phyloP scores from a whole-genome alignment of 30 jellyfish, hydroid and myxozoan species.

The Turritopsis dohrnii region DNA sequence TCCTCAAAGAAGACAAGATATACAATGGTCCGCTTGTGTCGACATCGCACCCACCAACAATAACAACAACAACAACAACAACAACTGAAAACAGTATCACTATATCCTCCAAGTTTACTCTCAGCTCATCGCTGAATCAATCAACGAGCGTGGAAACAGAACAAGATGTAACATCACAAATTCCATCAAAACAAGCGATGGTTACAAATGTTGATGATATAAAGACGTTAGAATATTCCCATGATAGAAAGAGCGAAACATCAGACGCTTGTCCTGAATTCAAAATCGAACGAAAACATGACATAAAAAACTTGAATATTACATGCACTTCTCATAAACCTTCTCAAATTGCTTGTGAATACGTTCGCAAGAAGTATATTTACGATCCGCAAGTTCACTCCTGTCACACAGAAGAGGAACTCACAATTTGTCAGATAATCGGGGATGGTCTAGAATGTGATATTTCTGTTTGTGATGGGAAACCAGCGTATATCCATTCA shows the following conservation, averaged over 20 bases:
- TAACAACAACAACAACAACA: not conserved
- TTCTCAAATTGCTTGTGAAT: not conserved
- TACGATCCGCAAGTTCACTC: not conserved
- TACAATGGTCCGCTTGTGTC: not conserved
- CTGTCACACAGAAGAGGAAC: not conserved
- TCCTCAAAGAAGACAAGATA: not conserved
- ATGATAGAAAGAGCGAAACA: not conserved
- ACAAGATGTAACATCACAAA: too few species aligned
- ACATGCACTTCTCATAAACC: not conserved
- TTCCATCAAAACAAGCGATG: too few species aligned
- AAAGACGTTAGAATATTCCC: not conserved
- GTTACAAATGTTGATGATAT: too few species aligned
- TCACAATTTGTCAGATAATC: not conserved
- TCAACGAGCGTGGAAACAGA: not conserved
- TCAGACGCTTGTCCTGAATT: not conserved
- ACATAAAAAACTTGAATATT: not conserved
- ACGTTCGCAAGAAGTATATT: not conserved
- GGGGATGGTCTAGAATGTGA: not conserved
- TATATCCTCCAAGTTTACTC: not conserved
- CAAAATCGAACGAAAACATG: constrained; percentile 1
- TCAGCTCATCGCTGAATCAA: not conserved
- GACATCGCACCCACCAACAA: not conserved
- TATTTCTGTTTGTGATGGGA: not conserved
- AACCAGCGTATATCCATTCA: not conserved
- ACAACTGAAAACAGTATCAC: not conserved